Evolutionary conservation across 2,888 invertebrate genomes (phyloP), one percentile per base, ranked within the genome.

Genomic region (Priocnemis perturbator): DNA sequence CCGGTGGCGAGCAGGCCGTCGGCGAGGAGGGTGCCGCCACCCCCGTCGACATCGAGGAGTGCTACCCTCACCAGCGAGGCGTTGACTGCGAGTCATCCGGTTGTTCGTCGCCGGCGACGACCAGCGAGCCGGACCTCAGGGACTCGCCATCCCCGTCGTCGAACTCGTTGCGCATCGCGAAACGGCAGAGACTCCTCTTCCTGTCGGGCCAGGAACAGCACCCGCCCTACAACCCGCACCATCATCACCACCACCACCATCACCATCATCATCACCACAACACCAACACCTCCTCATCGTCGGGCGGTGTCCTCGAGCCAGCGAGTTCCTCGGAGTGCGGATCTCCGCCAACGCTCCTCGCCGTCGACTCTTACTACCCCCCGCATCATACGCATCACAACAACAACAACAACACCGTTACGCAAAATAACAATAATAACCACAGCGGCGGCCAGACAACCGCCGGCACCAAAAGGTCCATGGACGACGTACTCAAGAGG

Each of bases 401-500:
- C 82, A 88, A 85, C 71, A 88, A 85, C 71, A 90, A 89, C 83
- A 89, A 90, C 69, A 90, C 93, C 86, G 92, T 92, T 81, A 91
- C 93, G 74, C 92, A 93, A 86, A 90, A 90, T 71, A 93, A 93
- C 85, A 93, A 92, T 86, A 93, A 92, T 89, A 89, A 89, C 74
- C 81, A 79, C 79, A 93, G 93, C 83, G 93, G 93, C 85, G 90
- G 90, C 23, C 90, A 90, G 63, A 92, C 93, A 56, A 76, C 91
- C 90, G 77, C 92, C 67, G 92, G 93, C 71, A 91, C 92, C 81
- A 95, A 95, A 90, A 91, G 95, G 89, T 95, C 96, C 72, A 97
- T 97, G 97, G 97, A 97, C 91, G 96, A 97, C 91, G 97, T 97
- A 55, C 91, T 96, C 63, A 95, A 96, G 90, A 93, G 95, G 89